Evolutionary conservation across 2,888 invertebrate genomes (phyloP).

Genomic region (Ennomos quercinarius): DNA sequence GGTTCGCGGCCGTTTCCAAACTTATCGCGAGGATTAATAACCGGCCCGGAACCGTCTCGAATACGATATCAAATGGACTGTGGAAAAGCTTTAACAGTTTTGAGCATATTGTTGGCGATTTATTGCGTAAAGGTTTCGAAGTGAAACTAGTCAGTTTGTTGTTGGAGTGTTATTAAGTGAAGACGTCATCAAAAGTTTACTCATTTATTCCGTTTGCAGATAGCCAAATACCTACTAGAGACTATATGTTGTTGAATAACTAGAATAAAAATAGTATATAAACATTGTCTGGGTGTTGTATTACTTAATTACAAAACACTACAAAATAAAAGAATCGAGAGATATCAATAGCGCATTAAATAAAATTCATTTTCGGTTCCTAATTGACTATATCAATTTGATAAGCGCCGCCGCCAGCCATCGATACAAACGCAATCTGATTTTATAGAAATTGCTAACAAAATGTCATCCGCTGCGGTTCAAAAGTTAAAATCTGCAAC

Average conservation of each 20-base stretch:
- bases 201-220: constrained; percentile 2
- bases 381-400: constrained; percentile 32
- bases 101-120: constrained; percentile 30
- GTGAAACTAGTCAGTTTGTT: constrained; percentile 17
- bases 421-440: constrained; percentile 11
- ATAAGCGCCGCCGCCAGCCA: constrained; percentile 20
- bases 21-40: constrained; percentile 61
- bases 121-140: constrained; percentile 19
- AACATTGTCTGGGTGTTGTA: too few relatives aligned
- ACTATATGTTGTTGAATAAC: not conserved
- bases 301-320: constrained; percentile 6
- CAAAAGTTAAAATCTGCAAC: constrained; percentile 14
- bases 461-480: constrained; percentile 19
- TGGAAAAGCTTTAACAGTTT: constrained; percentile 30
- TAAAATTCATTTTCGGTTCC: constrained; percentile 6
- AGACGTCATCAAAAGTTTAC: constrained; percentile 11
- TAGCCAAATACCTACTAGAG: too few relatives aligned
- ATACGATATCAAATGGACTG: constrained; percentile 30
- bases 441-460: constrained; percentile 22
- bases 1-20: constrained; percentile 44
- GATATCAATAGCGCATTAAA: too few relatives aligned
- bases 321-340: not conserved
- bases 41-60: constrained; percentile 43
- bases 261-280: not conserved
- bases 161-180: constrained; percentile 5